Evolutionary conservation across 2,113 vertebrate species (phyloP), one percentile per base, ranked within the genome.

Genomic region (Gallinago paraguaiae): DNA sequence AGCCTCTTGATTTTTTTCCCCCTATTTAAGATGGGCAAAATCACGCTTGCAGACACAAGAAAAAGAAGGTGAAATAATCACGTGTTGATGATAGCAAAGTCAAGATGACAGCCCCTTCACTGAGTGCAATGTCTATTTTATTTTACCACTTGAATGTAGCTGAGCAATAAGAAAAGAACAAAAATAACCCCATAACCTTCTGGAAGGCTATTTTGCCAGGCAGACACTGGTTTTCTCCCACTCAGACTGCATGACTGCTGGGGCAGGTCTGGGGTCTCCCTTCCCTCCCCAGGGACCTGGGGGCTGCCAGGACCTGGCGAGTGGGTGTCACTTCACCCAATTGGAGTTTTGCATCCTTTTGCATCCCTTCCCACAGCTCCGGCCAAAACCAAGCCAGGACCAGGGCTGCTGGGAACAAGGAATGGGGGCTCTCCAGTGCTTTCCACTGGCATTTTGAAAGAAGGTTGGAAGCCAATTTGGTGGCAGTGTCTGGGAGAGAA

Each of bases 401-500:
- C 43, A 41, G 37, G 8, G 4, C 12, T 0, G 3, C 39, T 46
- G 35, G 67, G 46, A 77, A 24, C 7, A 8, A 69, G 25, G 35
- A 1, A 7, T 16, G 15, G 25, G 33, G 24, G 3, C 6, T 85
- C 39, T 39, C 39, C 35, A 45, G 6, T 8, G 16, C 46, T 79
- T 85, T 51, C 11, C 1, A 4, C 11, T 63, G 0, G 11, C 0
- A 0, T 92, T 86, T 65, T 43, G 39, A 8, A 57, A 64, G 61
- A 59, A 56, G 6, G 41, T 17, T 57, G 50, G 87, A 82, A 17
- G 54, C 6, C 24, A 13, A 16, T 68, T 61, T 10, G 9, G 50
- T 43, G 50, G 46, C 28, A 35, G 13, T 51, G 53, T 7, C 35
- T 51, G n/a, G 35, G 39, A 82, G 48, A 88, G 33, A 23, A n/a